phyloP scores from a whole-genome alignment of 2,113 vertebrate species.

The Numida meleagris region DNA sequence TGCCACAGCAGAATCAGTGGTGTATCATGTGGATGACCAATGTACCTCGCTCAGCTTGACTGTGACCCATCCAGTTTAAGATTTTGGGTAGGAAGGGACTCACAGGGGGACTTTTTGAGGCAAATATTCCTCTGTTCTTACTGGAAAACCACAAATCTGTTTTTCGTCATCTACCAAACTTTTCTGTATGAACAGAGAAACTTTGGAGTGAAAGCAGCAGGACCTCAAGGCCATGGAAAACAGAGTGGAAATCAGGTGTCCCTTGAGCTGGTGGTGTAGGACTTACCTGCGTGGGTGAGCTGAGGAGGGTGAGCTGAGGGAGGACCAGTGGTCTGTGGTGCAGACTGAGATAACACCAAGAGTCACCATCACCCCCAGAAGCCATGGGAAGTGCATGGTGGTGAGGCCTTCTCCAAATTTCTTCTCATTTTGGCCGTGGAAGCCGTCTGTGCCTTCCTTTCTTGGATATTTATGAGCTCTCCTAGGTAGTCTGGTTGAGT shows the following conservation, averaged over 20 bases:
- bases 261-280: background rate
- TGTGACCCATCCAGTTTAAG: background rate
- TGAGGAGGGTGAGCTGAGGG: too few relatives aligned
- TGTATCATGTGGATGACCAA: background rate
- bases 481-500: conserved; percentile 36
- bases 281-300: fast-evolving
- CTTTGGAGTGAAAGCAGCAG: background rate
- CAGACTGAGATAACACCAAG: background rate
- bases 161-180: background rate
- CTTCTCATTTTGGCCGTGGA: background rate
- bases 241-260: background rate
- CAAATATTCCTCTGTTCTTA: background rate
- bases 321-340: background rate
- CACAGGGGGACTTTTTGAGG: background rate
- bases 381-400: background rate
- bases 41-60: background rate
- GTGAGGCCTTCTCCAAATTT: background rate
- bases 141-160: background rate
- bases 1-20: background rate
- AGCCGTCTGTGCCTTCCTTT: background rate
- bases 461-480: conserved; percentile 28
- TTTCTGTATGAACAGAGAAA: background rate
- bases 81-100: background rate
- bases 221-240: background rate
- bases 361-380: background rate